Evolutionary conservation across 2,888 invertebrate species (phyloP), one percentile per base, ranked within the genome.

Genomic region (Rhagonycha fulva): DNA sequence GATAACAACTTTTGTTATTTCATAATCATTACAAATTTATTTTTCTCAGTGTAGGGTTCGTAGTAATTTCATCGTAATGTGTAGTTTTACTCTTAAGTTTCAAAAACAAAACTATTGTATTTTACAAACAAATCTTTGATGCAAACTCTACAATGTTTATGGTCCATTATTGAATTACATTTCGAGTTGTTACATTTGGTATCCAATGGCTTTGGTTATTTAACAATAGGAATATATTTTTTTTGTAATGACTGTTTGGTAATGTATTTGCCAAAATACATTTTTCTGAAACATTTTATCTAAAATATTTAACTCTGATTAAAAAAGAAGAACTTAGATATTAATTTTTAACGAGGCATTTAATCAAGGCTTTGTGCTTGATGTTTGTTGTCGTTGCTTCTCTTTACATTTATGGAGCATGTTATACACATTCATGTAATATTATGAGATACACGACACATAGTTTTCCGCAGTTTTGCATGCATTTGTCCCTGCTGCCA

Each of bases 381-480:
- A 70, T 73, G 68, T 62, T 71, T 62, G 30, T 30, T 76, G 67
- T 76, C 73, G 73, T 47, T 67, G 63, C 30, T 60, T 70, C 70
- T 61, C 72, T 72, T 60, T 62, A 67, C 63, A 70, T 74, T 67
- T 24, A 62, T 60, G 71, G 76, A 71, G 74, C 60, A 71, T 74
- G 74, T 76, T 76, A 47, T 76, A 28, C 75, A 77, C 72, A 74
- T 71, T 74, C 68, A 67, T 60, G 75, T 19, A 75, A 75, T 72
- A 71, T 71, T 73, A 77, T 75, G 77, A 77, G 67, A 74, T 75
- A 72, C 71, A 60, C 63, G 26, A 63, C 23, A 71, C 77, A 77
- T 77, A 77, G 75, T 77, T 77, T 72, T 62, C 71, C 72, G 72
- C 72, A 77, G 75, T 74, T 74, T 76, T 76, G 71, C 74, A 24